A percentile compares a stretch with the other conserved stretches of the same genome.
Evolutionary conservation across 2,888 invertebrate species (phyloP).

Genomic region (Lacanobia wlatinum): DNA sequence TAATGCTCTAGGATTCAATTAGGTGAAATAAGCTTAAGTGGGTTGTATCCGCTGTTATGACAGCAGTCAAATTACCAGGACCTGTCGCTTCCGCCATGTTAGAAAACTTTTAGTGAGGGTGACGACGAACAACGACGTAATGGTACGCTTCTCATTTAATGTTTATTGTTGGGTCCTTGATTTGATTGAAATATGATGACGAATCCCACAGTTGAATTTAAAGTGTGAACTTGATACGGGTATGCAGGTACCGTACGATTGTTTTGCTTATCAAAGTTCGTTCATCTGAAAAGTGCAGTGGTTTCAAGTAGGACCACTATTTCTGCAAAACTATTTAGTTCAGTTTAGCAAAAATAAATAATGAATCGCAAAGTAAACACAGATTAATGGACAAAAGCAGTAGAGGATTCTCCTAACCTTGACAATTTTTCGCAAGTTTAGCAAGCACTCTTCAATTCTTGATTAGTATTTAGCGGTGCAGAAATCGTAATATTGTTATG

Average conservation of each 20-base stretch:
- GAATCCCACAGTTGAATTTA: slow-evolving; percentile 21
- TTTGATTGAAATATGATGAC: slow-evolving; percentile 41
- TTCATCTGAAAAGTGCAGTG: slow-evolving; percentile 16
- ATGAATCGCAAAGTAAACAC: neutral
- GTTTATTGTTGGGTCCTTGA: slow-evolving; percentile 42
- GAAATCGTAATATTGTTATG: too few species aligned
- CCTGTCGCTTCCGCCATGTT: slow-evolving; percentile 83
- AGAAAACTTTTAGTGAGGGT: slow-evolving; percentile 69
- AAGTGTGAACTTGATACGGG: slow-evolving; percentile 31
- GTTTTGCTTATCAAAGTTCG: slow-evolving; percentile 13
- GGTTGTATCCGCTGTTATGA: slow-evolving; percentile 89
- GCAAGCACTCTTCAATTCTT: neutral
- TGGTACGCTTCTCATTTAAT: slow-evolving; percentile 49
- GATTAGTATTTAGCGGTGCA: neutral
- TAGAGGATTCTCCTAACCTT: neutral
- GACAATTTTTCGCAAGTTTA: too few species aligned
- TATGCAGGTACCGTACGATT: slow-evolving; percentile 44
- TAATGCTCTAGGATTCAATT: slow-evolving; percentile 90
- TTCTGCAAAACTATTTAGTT: neutral
- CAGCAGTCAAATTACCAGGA: slow-evolving; percentile 87
- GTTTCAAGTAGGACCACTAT: slow-evolving; percentile 8
- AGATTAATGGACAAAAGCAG: neutral
- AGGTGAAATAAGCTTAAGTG: slow-evolving; percentile 90
- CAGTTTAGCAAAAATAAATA: neutral
- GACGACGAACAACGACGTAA: slow-evolving; percentile 79